Conservation (phyloP, 1,140 invertebrate genomes). For the Drosophila lini region DNA sequence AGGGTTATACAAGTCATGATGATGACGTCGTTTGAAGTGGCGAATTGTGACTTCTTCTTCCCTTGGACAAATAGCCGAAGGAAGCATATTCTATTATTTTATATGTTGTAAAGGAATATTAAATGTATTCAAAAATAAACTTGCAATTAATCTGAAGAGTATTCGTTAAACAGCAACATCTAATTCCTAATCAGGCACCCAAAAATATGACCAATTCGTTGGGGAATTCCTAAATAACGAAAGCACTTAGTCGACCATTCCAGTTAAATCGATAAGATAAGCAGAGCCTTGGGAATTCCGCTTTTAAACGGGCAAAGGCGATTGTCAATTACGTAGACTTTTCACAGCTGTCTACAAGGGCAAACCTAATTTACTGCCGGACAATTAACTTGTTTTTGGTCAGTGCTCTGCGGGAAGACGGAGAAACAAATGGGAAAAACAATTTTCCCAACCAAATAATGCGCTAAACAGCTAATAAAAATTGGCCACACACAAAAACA, state of each 20-base stretch:
- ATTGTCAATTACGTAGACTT: slow-evolving; percentile 26
- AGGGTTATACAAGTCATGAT: slow-evolving; percentile 26
- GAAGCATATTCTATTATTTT: background rate
- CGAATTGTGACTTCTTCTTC: background rate
- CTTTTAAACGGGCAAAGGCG: slow-evolving; percentile 19
- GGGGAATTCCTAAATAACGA: slow-evolving; percentile 27
- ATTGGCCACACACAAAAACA: slow-evolving; percentile 49
- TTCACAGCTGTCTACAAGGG: slow-evolving; percentile 20
- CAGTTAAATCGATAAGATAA: slow-evolving; percentile 22
- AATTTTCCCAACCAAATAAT: slow-evolving; percentile 65
- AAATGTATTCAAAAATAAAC: background rate
- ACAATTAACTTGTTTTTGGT: slow-evolving; percentile 39
- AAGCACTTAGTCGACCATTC: slow-evolving; percentile 23
- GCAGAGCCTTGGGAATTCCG: slow-evolving; percentile 27
- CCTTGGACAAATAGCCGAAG: background rate
- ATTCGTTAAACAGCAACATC: background rate
- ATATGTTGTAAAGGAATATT: background rate
- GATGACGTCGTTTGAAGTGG: background rate
- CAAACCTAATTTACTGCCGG: slow-evolving; percentile 34
- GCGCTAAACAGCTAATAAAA: slow-evolving; percentile 70
- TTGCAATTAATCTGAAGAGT: background rate
- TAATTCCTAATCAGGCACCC: background rate
- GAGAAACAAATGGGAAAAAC: slow-evolving; percentile 25
- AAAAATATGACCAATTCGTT: slow-evolving; percentile 25
- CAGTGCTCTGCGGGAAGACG: background rate